phyloP scores from a whole-genome alignment of 2,797 vertebrate genomes.

The Enteromius trimaculatus region DNA sequence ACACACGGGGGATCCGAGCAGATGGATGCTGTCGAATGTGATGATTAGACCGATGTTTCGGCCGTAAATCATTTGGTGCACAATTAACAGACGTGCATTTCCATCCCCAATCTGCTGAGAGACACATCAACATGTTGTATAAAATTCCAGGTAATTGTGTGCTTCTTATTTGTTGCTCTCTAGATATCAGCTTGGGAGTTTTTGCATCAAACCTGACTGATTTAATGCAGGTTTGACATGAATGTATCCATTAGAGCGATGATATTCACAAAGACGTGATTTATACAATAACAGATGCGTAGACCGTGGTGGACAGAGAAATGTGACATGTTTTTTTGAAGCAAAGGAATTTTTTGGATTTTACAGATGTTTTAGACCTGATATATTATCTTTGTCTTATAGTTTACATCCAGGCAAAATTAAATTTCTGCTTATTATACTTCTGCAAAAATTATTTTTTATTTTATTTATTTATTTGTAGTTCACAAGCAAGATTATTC shows the following conservation, averaged over 20 bases:
- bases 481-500: not conserved
- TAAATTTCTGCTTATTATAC: not conserved
- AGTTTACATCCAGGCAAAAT: not conserved
- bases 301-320: not conserved
- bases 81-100: not conserved
- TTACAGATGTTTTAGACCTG: not conserved
- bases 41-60: not conserved
- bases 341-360: not conserved
- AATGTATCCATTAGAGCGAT: not conserved
- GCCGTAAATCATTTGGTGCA: conserved; percentile 4
- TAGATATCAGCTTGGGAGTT: not conserved
- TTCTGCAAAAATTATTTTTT: too few species aligned
- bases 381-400: not conserved
- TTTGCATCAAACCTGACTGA: not conserved
- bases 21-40: conserved; percentile 16
- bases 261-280: not conserved
- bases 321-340: not conserved
- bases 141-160: not conserved
- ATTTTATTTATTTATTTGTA: not conserved
- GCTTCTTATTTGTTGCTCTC: not conserved
- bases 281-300: not conserved
- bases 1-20: conserved; percentile 50
- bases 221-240: not conserved
- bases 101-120: not conserved
- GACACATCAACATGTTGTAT: not conserved